Conservation (phyloP, 2,113 vertebrate genomes). For the Saimiri boliviensis region DNA sequence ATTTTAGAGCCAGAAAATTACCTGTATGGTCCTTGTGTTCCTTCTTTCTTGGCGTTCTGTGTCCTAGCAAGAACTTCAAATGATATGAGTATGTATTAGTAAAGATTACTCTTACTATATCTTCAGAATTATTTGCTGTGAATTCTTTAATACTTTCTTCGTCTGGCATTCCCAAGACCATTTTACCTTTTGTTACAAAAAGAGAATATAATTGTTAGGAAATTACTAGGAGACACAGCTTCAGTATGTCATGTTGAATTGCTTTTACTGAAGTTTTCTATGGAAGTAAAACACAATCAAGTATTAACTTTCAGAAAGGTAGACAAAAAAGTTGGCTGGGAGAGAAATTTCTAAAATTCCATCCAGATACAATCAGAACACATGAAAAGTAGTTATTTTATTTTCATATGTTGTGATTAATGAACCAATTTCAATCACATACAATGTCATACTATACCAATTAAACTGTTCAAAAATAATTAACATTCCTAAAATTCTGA, state of each 20-base stretch:
- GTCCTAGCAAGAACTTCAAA: slow-evolving; percentile 18
- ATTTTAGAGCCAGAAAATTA: not conserved
- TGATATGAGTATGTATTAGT: slow-evolving; percentile 45
- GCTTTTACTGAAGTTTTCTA: not conserved
- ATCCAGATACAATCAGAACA: not conserved
- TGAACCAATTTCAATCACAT: not conserved
- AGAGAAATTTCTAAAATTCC: not conserved
- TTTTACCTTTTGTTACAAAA: not conserved
- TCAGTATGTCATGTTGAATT: not conserved
- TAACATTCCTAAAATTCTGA: not conserved
- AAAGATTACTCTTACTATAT: slow-evolving; percentile 44
- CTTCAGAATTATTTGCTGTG: fast-evolving
- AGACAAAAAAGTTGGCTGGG: not conserved
- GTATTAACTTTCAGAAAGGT: not conserved
- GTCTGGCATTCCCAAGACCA: not conserved
- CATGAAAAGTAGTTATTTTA: not conserved
- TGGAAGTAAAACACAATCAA: not conserved
- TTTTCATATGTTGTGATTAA: not conserved
- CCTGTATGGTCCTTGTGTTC: slow-evolving; percentile 49
- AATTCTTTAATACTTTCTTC: slow-evolving; percentile 11
- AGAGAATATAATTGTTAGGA: not conserved
- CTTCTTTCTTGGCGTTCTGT: not conserved
- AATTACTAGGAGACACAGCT: not conserved
- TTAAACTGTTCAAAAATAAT: not conserved
- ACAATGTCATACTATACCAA: not conserved